Base-by-base conservation (phyloP, 2,797 vertebrate species). In the Manis pentadactyla region DNA sequence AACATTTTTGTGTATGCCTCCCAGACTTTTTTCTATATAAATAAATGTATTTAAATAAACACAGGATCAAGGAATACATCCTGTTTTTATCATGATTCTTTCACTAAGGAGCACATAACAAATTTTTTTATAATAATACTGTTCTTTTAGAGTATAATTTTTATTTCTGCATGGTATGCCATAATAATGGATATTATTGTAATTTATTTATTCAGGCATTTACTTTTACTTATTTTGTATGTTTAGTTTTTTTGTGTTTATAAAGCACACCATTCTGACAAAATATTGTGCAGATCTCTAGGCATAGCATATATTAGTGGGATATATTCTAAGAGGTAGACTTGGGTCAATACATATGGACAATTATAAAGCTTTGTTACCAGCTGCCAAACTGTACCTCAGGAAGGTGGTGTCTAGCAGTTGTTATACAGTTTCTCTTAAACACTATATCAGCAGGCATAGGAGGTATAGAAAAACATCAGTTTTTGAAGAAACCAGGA, bases 161-260 rank as follows among this genome's bases (percentile, higher is more conserved):
- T 88, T 69, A 64, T 74, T 82, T 92, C 29, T 74, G 23, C 27
- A 46, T 77, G 69, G 13, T 37, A 53, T 49, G 73, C 29, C n/a
- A 29, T 31, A 73, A 46, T 79, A 46, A 85, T 79, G 64, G n/a
- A 73, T 66, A 3, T 57, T 64, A n/a, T 37, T 46, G 51, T 53
- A 75, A 31, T 83, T 90, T 73, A 86, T 37, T 64, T 89, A 57
- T 83, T 83, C 49, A 93, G 53, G 66, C 17, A 75, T 96, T 89
- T 64, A 57, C 63, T 75, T 78, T 61, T 77, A 82, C 69, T 46
- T 1, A 68, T 75, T 87, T 79, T 71, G 39, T 49, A 31, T 61
- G 68, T 64, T 92, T 51, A 68, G 46, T 46, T 55, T 55, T 55
- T 82, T 7, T 29, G n/a, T 57, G 74, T 81, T 34, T 42, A n/a